These are phyloP conservation scores for Dromius quadrimaculatus DNA, from an alignment of 2,888 invertebrate genomes.

Conservation along the genomic window DNA sequence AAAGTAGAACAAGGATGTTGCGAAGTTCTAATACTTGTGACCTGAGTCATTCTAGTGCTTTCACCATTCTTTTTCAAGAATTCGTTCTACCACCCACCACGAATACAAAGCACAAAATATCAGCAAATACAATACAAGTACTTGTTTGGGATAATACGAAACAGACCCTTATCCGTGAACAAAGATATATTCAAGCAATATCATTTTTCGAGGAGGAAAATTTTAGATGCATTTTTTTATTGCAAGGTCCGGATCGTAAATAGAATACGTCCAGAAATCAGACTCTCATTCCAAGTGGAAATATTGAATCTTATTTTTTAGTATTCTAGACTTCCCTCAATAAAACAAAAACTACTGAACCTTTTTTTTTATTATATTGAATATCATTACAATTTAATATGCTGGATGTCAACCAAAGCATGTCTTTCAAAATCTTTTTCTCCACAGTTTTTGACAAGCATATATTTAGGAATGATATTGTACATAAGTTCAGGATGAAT, in stretches of 20 bases:
- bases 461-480: too few species aligned
- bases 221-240: constrained; percentile 46
- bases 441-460: too few species aligned
- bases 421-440: too few species aligned
- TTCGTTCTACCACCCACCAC: background rate
- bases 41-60: background rate
- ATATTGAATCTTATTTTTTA: constrained; percentile 49
- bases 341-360: constrained; percentile 42
- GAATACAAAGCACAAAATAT: constrained; percentile 28
- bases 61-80: constrained; percentile 5
- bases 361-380: constrained; percentile 38
- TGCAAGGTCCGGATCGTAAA: constrained; percentile 44
- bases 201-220: constrained; percentile 34
- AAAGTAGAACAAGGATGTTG: background rate
- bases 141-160: constrained; percentile 23
- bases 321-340: constrained; percentile 31
- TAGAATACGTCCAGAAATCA: constrained; percentile 47
- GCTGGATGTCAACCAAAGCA: constrained; percentile 23
- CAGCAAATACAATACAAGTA: constrained; percentile 8
- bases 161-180: constrained; percentile 22
- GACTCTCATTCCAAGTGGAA: constrained; percentile 39
- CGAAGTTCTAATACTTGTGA: constrained; percentile 6
- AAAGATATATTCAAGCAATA: constrained; percentile 44
- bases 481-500: too few species aligned
- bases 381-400: constrained; percentile 40